A percentile compares a stretch with the other conserved stretches of the same genome.
phyloP scores from a whole-genome alignment of 2,888 invertebrate genomes.

The Drosophila rellima region DNA sequence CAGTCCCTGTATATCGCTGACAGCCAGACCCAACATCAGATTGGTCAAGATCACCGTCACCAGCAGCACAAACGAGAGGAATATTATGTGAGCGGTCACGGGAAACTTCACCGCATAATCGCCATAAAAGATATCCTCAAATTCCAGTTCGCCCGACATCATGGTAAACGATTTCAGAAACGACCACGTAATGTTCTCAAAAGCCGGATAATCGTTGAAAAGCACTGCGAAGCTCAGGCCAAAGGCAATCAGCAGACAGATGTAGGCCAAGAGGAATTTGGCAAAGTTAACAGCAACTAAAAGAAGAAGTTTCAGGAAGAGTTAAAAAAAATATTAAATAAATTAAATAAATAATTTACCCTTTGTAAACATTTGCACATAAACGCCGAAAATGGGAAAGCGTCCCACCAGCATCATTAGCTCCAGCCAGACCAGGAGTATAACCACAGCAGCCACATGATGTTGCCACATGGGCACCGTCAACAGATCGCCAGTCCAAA shows the following conservation, averaged over 20 bases:
- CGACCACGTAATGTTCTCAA: slow-evolving; percentile 87
- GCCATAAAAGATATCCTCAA: slow-evolving; percentile 93
- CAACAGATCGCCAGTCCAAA: slow-evolving; percentile 76
- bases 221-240: slow-evolving; percentile 93
- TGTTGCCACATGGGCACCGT: slow-evolving; percentile 89
- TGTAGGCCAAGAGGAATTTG: slow-evolving; percentile 92
- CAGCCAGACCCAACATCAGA: slow-evolving; percentile 93
- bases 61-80: slow-evolving; percentile 91
- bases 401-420: slow-evolving; percentile 94
- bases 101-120: slow-evolving; percentile 88
- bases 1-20: slow-evolving; percentile 93
- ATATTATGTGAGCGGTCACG: slow-evolving; percentile 91
- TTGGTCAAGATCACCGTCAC: slow-evolving; percentile 94
- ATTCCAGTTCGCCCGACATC: slow-evolving; percentile 95
- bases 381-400: slow-evolving; percentile 94
- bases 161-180: slow-evolving; percentile 93
- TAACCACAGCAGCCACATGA: slow-evolving; percentile 92
- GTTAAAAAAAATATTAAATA: too few species aligned
- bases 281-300: slow-evolving; percentile 92
- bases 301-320: neutral
- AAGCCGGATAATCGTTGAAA: slow-evolving; percentile 91
- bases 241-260: slow-evolving; percentile 92
- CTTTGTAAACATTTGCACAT: slow-evolving; percentile 95
- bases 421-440: slow-evolving; percentile 93
- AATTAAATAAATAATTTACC: too few species aligned